Evolutionary conservation across 1,140 invertebrate genomes (phyloP), one percentile per base, ranked within the genome.

Genomic region (Propsilocerus akamusi): DNA sequence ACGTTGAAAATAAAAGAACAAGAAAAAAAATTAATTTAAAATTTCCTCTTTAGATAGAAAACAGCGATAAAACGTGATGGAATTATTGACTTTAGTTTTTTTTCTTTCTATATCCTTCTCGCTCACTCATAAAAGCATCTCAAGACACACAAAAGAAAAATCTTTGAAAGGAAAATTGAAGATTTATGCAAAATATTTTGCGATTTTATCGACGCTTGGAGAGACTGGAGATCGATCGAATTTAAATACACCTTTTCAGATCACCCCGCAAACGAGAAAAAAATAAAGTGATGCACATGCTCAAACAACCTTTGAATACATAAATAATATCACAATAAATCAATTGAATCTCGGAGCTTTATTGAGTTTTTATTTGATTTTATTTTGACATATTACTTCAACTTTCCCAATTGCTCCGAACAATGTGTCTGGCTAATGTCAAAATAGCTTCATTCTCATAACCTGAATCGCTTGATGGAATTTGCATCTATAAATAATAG

Each of bases 251-350:
- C 22, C 22, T 30, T n/a, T n/a, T n/a, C n/a, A n/a, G n/a, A n/a
- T n/a, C n/a, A n/a, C n/a, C n/a, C 14, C 28, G 34, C 17, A 41
- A 20, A 41, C 34, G 17, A 41, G 17, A 41, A 41, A 20, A 20
- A n/a, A n/a, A n/a, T n/a, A n/a, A n/a, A n/a, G n/a, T n/a, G n/a
- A n/a, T n/a, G n/a, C n/a, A n/a, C n/a, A n/a, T n/a, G n/a, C n/a
- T n/a, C n/a, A n/a, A n/a, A 41, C 34, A 41, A 20, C 34, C 22
- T 41, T 41, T 41, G 34, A 41, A 41, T 41, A 41, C 34, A 41
- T 41, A 41, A 41, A 41, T 41, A 41, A 41, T 41, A 41, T 41
- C 17, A 41, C 34, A 41, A 41, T 41, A 41, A 41, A 41, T 41
- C 34, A 41, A 41, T 20, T n/a, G n/a, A n/a, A n/a, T n/a, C n/a